Evolutionary conservation across 1,140 invertebrate genomes (phyloP).

Genomic region (Aphelenchoides avenae): DNA sequence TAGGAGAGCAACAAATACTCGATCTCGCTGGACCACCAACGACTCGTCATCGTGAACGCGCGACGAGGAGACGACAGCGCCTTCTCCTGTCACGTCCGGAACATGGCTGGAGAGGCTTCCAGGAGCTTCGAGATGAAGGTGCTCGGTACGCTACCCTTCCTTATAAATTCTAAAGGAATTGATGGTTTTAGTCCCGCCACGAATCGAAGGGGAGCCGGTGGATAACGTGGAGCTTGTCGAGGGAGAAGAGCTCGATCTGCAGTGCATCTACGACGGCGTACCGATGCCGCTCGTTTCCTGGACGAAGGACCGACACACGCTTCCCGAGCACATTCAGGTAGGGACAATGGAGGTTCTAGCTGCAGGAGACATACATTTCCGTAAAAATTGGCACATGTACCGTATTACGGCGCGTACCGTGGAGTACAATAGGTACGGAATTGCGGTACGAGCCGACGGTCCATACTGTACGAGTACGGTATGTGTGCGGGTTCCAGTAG

Average conservation of each 20-base stretch:
- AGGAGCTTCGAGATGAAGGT: constrained; percentile 64
- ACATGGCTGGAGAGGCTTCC: constrained; percentile 70
- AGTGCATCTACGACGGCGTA: constrained; percentile 41
- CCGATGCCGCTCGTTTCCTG: constrained; percentile 40
- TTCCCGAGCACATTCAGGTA: no score
- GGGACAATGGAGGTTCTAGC: no score
- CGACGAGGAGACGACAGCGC: constrained; percentile 72
- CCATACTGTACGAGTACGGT: no score
- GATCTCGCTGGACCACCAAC: constrained; percentile 39
- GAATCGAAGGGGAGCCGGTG: constrained; percentile 33
- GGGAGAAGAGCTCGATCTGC: constrained; percentile 65
- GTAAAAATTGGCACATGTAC: no score
- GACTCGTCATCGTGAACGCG: constrained; percentile 71
- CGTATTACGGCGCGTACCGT: no score
- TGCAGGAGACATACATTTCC: no score
- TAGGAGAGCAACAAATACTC: no score
- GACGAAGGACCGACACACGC: constrained; percentile 50
- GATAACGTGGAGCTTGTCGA: constrained; percentile 70
- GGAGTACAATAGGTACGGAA: no score
- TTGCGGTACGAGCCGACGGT: no score
- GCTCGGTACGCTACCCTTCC: constrained; percentile 44
- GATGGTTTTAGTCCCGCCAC: constrained; percentile 62
- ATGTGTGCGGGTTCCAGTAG: no score
- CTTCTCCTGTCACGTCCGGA: constrained; percentile 76
- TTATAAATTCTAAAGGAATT: constrained; percentile 66